Base-by-base conservation (phyloP, 2,888 invertebrate species). In the Odontocerum albicorne region DNA sequence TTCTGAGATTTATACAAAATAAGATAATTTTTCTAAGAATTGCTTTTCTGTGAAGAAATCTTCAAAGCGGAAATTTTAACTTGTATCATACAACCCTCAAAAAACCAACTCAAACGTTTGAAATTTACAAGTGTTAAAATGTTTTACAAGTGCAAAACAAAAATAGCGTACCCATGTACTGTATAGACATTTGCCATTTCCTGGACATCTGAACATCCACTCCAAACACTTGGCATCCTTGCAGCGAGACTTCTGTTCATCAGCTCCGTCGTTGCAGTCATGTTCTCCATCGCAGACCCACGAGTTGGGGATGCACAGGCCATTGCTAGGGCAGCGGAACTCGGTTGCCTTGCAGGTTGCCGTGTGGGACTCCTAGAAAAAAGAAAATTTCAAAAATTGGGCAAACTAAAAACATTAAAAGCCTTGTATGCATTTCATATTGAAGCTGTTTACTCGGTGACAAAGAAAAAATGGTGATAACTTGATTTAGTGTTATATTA, bases 211-310 rank as follows among this genome's bases (percentile, higher is more conserved):
- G 67, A 87, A 89, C 81, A 88, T 87, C 69, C 82, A 84, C 0
- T 85, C 81, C n/a, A 81, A 81, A 64, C 91, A 92, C 0, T 81
- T 80, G 1, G 80, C 76, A 46, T 79, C 74, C n/a, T 74, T 79
- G 64, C 93, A 93, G 22, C 67, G 66, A 1, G 71, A 70, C 53
- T 82, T 80, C 1, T 65, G 66, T 70, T 92, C 94, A 67, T 94
- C 93, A 20, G 87, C 86, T 1, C 81, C 82, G 59, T 83, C 83
- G 0, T 73, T 70, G 65, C 94, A 94, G 69, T 95, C 94, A n/a
- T 76, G 71, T 63, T 88, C 87, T 6, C 86, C 87, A 70, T 93
- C 92, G 72, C 94, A 95, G 33, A 84, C 82, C 84, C 89, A 90
- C 13, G 86, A 82, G 64, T 77, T 77, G 38, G 89, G 88, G 54